phyloP scores from a whole-genome alignment of 1,140 invertebrate genomes.

The Eumaeus atala region DNA sequence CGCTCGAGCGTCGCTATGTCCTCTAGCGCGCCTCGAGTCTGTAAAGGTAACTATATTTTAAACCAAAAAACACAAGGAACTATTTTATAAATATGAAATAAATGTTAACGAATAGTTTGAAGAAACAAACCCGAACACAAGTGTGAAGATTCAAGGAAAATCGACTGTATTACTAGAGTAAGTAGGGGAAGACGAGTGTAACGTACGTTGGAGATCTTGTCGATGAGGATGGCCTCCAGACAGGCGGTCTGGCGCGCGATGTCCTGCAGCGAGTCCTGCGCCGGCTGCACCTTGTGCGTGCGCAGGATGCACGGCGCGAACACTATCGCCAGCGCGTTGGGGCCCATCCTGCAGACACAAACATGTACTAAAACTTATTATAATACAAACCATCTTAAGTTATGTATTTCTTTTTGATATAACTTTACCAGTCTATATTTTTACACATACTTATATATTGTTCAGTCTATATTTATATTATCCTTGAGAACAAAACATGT shows the following conservation, averaged over 20 bases:
- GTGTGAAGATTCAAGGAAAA: too few species aligned
- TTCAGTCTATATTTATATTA: too few species aligned
- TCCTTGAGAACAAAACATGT: too few species aligned
- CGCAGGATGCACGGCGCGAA: conserved; percentile 95
- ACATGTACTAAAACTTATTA: not conserved
- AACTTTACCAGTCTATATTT: too few species aligned
- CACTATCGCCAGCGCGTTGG: conserved; percentile 93
- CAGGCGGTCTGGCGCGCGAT: conserved; percentile 87
- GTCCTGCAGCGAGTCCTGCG: conserved; percentile 91
- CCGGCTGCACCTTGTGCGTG: conserved; percentile 88
- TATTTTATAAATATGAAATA: not conserved
- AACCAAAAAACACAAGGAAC: not conserved
- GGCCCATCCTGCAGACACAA: conserved; percentile 82
- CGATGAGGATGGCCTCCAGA: conserved; percentile 90
- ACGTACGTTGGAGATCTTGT: conserved; percentile 72
- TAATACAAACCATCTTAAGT: too few species aligned
- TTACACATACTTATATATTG: too few species aligned
- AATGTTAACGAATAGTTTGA: not conserved
- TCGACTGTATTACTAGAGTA: too few species aligned
- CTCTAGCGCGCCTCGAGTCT: conserved; percentile 85
- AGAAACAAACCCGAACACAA: too few species aligned
- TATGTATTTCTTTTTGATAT: too few species aligned
- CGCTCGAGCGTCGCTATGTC: conserved; percentile 93
- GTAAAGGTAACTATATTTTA: conserved; percentile 27
- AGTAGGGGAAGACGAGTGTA: too few species aligned